Base-by-base conservation (phyloP, 1,140 invertebrate species). In the Epicauta chinensis region DNA sequence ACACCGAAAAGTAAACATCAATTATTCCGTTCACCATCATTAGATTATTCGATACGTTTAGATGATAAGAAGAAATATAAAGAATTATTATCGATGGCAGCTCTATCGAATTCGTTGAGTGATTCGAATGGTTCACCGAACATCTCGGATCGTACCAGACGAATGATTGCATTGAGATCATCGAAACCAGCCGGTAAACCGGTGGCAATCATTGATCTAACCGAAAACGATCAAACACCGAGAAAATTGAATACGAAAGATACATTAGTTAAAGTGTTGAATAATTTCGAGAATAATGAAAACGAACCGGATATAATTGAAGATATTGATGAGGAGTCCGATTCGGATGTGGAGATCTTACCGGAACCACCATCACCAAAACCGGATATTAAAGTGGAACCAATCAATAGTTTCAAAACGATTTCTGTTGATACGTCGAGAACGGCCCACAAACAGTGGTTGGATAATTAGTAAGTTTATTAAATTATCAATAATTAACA, bases 31-130 rank as follows among this genome's bases (percentile, higher is more conserved):
- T 50, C 34, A 2, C 32, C 54, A 10, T 48, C 47, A n/a, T 38
- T 64, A 16, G 60, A 69, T 35, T 57, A 61, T 38, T 60, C 62
- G 3, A 56, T 59, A 41, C 40, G 63, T 40, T 56, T 69, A 40
- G 65, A 69, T 45, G 65, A 69, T 15, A 69, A 69, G 53, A 41
- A 48, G n/a, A 56, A 59, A 41, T 69, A 69, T 55, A 58, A 62
- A 55, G 46, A 64, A 51, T 36, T 69, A 14, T 37, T 69, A 9
- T 53, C 58, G 10, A 49, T 51, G 35, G 47, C 48, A 2, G 47
- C 42, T 12, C 41, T 23, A 15, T 39, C 35, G n/a, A 29, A 44
- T 41, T 32, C 43, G 10, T 35, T 32, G 6, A 58, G 52, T 38
- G 49, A 32, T 30, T 41, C 55, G 7, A 30, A 46, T 30, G 40